Conservation (phyloP, 1,140 invertebrate species). For the Eumaeus atala region DNA sequence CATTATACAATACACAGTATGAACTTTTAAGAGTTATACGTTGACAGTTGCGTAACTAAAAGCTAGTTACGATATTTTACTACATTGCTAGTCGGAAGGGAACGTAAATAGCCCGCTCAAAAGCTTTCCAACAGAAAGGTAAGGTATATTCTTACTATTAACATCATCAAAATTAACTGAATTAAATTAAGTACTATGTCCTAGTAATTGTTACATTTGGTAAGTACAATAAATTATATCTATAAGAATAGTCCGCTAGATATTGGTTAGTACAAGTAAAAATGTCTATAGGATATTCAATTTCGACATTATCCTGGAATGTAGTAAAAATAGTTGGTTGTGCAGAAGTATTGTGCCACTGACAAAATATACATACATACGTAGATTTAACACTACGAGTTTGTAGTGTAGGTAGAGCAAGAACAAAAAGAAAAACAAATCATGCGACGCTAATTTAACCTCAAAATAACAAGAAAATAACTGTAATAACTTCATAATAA, state of each 20-base stretch:
- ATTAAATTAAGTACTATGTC: slow-evolving; percentile 9
- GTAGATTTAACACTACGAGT: too few relatives aligned
- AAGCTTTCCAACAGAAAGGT: too few relatives aligned
- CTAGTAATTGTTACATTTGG: not conserved
- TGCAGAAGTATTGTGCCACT: slow-evolving; percentile 24
- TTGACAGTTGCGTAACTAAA: too few relatives aligned
- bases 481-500: slow-evolving; percentile 5
- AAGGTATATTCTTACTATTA: too few relatives aligned
- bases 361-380: slow-evolving; percentile 3
- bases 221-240: slow-evolving; percentile 2
- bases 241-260: not conserved
- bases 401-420: not conserved
- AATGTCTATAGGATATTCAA: slow-evolving; percentile 9
- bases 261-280: slow-evolving; percentile 1
- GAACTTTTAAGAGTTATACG: too few relatives aligned
- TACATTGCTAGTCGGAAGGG: too few relatives aligned
- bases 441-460: not conserved
- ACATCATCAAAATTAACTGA: not conserved
- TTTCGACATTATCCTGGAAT: slow-evolving; percentile 33
- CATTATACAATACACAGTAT: too few relatives aligned
- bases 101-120: too few relatives aligned
- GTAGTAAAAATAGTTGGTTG: slow-evolving; percentile 27
- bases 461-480: slow-evolving; percentile 10
- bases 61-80: too few relatives aligned
- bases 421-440: not conserved